phyloP scores from a whole-genome alignment of 2,113 vertebrate genomes.

The Noturus placidus region DNA sequence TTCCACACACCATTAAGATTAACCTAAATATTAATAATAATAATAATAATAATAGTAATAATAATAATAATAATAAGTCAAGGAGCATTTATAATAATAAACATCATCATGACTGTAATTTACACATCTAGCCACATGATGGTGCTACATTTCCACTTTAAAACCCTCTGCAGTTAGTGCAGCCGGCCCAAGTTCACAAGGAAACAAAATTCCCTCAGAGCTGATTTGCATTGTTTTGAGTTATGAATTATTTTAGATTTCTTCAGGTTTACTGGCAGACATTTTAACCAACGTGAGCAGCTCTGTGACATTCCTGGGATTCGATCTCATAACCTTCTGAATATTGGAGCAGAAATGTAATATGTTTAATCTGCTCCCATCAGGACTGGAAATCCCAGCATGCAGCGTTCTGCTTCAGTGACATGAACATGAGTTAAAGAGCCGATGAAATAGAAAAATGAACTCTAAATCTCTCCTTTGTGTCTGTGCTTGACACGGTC shows the following conservation, averaged over 20 bases:
- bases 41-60: too few species aligned
- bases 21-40: neutral
- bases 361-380: too few species aligned
- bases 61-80: neutral
- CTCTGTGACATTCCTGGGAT: neutral
- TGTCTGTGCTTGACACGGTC: neutral
- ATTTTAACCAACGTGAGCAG: neutral
- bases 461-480: constrained; percentile 6
- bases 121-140: constrained; percentile 30
- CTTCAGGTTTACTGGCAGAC: neutral
- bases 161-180: neutral
- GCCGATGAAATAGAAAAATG: neutral
- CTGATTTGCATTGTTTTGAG: neutral
- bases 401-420: neutral
- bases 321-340: neutral
- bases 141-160: constrained; percentile 1
- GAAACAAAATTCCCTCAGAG: neutral
- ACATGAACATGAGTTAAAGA: neutral
- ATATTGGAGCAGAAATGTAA: neutral
- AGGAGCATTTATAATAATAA: neutral
- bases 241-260: neutral
- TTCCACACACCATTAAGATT: neutral
- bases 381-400: neutral
- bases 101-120: constrained; percentile 4
- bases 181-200: neutral